phyloP scores from a whole-genome alignment of 2,113 vertebrate species.

The Phaethornis superciliosus region DNA sequence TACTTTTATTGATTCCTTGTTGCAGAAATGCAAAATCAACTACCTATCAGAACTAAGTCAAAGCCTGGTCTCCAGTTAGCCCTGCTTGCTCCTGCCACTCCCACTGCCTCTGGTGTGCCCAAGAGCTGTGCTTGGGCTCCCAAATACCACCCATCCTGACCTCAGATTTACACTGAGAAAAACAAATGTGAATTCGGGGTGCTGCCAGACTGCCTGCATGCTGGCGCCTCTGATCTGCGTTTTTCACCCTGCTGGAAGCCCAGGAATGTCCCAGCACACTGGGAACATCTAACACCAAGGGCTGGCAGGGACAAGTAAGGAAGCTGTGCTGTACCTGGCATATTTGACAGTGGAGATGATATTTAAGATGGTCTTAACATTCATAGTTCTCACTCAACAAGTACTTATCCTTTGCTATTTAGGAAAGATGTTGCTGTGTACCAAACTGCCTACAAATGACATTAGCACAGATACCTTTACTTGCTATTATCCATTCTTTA shows the following conservation, averaged over 20 bases:
- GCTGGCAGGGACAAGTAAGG: neutral
- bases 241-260: neutral
- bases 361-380: neutral
- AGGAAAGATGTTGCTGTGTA: neutral
- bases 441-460: neutral
- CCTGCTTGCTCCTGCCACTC: neutral
- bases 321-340: neutral
- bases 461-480: neutral
- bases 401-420: slow-evolving; percentile 7
- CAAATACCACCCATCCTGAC: neutral
- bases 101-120: neutral
- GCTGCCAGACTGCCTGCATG: neutral
- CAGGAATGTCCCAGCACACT: neutral
- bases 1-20: neutral
- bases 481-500: neutral
- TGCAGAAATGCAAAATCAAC: neutral
- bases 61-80: neutral
- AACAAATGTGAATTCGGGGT: neutral
- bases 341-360: neutral
- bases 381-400: slow-evolving; percentile 31
- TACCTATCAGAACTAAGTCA: neutral
- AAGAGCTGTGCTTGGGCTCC: neutral
- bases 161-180: neutral
- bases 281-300: neutral
- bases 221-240: accelerated